A percentile compares a stretch with the other conserved stretches of the same genome.
Conservation (phyloP, 2,113 vertebrate species). For the Sciurus niger region DNA sequence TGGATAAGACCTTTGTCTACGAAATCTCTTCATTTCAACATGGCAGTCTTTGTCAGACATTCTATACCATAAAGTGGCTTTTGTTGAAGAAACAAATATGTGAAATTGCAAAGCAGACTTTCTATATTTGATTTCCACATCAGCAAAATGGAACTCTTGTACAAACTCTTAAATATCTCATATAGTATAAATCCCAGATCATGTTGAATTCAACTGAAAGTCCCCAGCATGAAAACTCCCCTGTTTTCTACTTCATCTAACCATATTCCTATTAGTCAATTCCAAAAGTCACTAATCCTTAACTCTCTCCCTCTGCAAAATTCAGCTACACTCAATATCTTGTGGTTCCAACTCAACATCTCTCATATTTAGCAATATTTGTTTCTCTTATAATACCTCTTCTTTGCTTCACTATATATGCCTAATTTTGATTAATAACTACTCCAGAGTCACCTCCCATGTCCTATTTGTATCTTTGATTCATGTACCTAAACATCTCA, state of each 20-base stretch:
- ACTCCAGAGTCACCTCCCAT: too few species aligned
- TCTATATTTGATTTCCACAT: not conserved
- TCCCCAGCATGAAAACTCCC: not conserved
- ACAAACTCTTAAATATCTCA: not conserved
- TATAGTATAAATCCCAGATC: rapidly evolving
- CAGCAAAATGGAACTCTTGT: not conserved
- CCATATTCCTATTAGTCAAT: not conserved
- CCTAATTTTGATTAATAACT: too few species aligned
- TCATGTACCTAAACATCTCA: too few species aligned
- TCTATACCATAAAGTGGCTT: not conserved
- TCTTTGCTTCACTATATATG: too few species aligned
- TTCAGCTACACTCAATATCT: too few species aligned
- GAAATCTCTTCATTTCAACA: not conserved
- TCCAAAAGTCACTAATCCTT: not conserved
- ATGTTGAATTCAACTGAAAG: not conserved
- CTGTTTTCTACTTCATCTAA: not conserved
- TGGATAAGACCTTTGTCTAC: not conserved
- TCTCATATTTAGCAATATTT: too few species aligned
- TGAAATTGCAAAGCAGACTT: not conserved
- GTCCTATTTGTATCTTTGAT: too few species aligned
- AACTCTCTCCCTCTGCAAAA: rapidly evolving
- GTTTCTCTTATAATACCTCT: too few species aligned
- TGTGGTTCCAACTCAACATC: not conserved
- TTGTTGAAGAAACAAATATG: not conserved
- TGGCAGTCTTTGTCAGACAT: not conserved